These are phyloP conservation scores for Xenopus borealis DNA, from an alignment of 2,113 vertebrate genomes.

Conservation along the genomic window DNA sequence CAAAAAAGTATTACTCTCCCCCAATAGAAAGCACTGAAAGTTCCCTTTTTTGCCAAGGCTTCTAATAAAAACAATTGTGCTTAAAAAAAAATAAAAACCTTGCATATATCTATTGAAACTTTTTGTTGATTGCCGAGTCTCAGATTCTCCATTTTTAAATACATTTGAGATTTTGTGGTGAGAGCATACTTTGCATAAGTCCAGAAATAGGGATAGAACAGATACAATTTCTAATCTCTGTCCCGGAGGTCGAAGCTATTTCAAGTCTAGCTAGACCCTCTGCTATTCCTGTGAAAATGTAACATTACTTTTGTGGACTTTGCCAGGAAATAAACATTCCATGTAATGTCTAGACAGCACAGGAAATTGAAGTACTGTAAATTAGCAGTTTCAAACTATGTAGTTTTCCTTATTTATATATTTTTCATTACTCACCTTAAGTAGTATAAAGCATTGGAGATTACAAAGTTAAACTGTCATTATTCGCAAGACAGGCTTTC, in stretches of 20 bases:
- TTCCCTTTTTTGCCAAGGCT: not conserved
- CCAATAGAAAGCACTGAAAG: no score
- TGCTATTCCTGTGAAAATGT: conserved; percentile 18
- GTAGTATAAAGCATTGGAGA: conserved; percentile 19
- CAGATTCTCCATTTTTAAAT: conserved; percentile 35
- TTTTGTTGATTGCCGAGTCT: not conserved
- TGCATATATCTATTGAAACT: conserved; percentile 16
- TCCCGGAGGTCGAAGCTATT: conserved; percentile 9
- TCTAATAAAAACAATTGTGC: not conserved
- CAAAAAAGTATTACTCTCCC: no score
- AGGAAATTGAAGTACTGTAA: conserved; percentile 39
- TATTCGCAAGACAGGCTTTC: conserved; percentile 39
- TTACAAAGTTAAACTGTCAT: conserved; percentile 36
- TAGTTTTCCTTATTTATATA: conserved; percentile 10
- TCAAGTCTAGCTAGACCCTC: not conserved
- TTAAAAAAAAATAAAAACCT: not conserved
- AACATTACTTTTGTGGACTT: conserved; percentile 40
- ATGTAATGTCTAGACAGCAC: conserved; percentile 28
- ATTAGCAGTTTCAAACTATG: conserved; percentile 14
- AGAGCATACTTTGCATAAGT: conserved; percentile 28
- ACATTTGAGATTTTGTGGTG: conserved; percentile 15
- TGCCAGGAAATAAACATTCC: conserved; percentile 7
- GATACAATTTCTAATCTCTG: conserved; percentile 20
- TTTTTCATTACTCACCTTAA: not conserved
- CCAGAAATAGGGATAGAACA: conserved; percentile 7